Evolutionary conservation across 2,888 invertebrate genomes (phyloP).

Genomic region (Leucania comma): DNA sequence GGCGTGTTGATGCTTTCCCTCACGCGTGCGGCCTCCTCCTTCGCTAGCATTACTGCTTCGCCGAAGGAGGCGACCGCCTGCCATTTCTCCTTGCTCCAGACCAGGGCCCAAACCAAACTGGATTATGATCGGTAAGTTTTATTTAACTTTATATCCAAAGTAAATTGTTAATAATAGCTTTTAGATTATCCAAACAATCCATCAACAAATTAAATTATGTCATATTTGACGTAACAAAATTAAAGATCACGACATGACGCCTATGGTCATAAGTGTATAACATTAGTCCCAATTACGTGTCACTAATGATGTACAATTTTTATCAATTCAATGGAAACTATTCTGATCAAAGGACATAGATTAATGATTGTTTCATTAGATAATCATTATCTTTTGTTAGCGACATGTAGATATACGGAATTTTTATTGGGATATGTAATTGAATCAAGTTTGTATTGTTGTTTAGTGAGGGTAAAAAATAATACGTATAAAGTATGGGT

Average conservation of each 20-base stretch:
- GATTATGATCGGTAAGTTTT: background rate
- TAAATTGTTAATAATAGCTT: conserved; percentile 23
- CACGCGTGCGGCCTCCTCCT: too few relatives aligned
- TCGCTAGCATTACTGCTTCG: too few relatives aligned
- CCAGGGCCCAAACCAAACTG: background rate
- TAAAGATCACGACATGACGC: conserved; percentile 53
- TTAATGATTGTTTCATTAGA: conserved; percentile 81
- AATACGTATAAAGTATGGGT: conserved; percentile 20
- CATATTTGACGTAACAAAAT: conserved; percentile 38
- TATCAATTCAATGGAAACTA: conserved; percentile 80
- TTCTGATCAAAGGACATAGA: conserved; percentile 69
- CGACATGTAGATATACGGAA: conserved; percentile 46
- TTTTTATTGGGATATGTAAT: conserved; percentile 65
- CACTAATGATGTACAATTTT: conserved; percentile 78
- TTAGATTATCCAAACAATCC: conserved; percentile 31
- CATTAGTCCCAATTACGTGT: conserved; percentile 57
- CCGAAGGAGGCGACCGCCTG: too few relatives aligned
- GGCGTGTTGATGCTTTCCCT: too few relatives aligned
- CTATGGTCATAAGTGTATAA: conserved; percentile 23
- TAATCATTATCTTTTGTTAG: conserved; percentile 63
- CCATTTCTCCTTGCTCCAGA: too few relatives aligned
- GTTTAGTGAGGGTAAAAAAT: conserved; percentile 30
- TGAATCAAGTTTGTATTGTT: conserved; percentile 51
- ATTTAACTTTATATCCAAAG: background rate
- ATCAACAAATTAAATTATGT: conserved; percentile 31